These are phyloP conservation scores for Pyrrhosoma nymphula DNA, from an alignment of 2,888 invertebrate species.

Conservation along the genomic window DNA sequence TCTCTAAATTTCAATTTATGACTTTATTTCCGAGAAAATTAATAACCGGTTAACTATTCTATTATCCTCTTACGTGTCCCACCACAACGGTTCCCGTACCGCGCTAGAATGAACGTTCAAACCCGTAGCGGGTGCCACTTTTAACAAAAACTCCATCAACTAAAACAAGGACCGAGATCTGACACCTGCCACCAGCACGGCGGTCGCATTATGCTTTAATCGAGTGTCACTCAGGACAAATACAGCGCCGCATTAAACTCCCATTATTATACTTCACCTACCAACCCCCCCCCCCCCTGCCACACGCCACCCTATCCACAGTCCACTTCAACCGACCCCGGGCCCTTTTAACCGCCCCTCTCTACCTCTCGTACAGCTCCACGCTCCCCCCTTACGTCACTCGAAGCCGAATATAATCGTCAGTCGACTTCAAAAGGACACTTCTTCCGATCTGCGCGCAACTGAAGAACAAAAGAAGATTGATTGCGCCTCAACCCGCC, in stretches of 20 bases:
- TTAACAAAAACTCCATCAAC: not conserved
- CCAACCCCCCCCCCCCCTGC: not conserved
- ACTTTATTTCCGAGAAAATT: not conserved
- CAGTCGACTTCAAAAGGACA: conserved; percentile 56
- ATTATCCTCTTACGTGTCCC: not conserved
- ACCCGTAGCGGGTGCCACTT: not conserved
- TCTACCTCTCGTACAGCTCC: not conserved
- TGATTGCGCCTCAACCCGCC: conserved; percentile 55
- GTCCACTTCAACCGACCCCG: not conserved
- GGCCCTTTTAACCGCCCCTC: not conserved
- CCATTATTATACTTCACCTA: not conserved
- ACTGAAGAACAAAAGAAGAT: conserved; percentile 52
- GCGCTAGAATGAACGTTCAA: not conserved
- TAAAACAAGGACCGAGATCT: not conserved
- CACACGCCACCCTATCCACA: not conserved
- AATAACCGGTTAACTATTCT: not conserved
- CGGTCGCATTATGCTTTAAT: not conserved
- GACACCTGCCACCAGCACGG: not conserved
- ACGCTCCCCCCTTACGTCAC: conserved; percentile 28
- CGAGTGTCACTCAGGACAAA: not conserved
- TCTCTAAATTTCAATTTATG: too few relatives aligned
- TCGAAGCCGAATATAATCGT: conserved; percentile 48
- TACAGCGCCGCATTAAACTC: not conserved
- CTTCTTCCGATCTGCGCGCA: conserved; percentile 47
- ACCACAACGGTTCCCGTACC: not conserved